Percentiles rank a stretch among this genome's conserved stretches.
Conservation (phyloP, 1,140 invertebrate genomes). For the Ectropis grisescens region DNA sequence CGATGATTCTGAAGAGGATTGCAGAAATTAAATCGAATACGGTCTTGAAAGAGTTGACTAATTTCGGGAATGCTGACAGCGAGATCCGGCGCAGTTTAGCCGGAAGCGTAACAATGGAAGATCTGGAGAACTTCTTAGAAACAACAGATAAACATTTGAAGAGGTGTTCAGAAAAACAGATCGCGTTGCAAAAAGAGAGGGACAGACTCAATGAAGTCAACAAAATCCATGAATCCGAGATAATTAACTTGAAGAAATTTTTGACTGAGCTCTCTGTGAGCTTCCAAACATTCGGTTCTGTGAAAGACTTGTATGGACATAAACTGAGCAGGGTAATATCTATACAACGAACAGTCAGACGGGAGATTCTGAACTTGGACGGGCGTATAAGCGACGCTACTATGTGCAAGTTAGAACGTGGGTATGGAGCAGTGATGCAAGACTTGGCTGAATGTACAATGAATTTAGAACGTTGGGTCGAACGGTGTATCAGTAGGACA, state of each 20-base stretch:
- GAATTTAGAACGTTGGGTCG: slow-evolving; percentile 50
- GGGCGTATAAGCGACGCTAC: slow-evolving; percentile 28
- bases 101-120: slow-evolving; percentile 51
- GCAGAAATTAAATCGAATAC: slow-evolving; percentile 55
- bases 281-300: slow-evolving; percentile 45
- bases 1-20: slow-evolving; percentile 54
- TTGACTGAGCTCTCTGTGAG: slow-evolving; percentile 45
- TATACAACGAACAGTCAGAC: slow-evolving; percentile 42
- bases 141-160: slow-evolving; percentile 50
- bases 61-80: slow-evolving; percentile 41
- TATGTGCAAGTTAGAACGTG: slow-evolving; percentile 43
- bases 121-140: slow-evolving; percentile 56
- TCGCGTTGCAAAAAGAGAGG: slow-evolving; percentile 45
- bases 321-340: slow-evolving; percentile 44
- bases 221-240: slow-evolving; percentile 50
- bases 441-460: slow-evolving; percentile 44
- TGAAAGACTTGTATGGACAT: slow-evolving; percentile 47
- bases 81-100: slow-evolving; percentile 37
- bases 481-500: slow-evolving; percentile 27
- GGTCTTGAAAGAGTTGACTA: slow-evolving; percentile 51
- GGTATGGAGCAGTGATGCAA: slow-evolving; percentile 45
- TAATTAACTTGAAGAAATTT: slow-evolving; percentile 52
- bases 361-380: slow-evolving; percentile 45
- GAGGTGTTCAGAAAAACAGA: slow-evolving; percentile 45
- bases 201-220: slow-evolving; percentile 47